Evolutionary conservation across 2,113 vertebrate genomes (phyloP), one percentile per base, ranked within the genome.

Genomic region (Hippoglossus stenolepis): DNA sequence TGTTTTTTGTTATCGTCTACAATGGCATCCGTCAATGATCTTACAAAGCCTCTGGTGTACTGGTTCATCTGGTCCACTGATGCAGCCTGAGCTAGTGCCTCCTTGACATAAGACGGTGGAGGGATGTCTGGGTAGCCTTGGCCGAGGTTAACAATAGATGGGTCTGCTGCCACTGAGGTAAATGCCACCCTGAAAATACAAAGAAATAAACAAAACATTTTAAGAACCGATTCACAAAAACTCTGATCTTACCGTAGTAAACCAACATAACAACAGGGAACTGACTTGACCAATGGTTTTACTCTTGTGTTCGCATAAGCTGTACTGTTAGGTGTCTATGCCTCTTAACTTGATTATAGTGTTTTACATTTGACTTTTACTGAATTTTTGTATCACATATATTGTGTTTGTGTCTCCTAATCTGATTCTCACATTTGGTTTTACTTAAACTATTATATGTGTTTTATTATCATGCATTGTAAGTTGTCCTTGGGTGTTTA

Each of bases 21-120:
- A 10, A 20, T 54, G 9, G 51, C 14, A n/a, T n/a, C 8, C 21
- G 51, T n/a, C 2, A 54, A n/a, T 54, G 18, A 54, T 54, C 97
- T 95, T 94, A 99, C 98, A 93, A 97, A 99, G 79, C 97, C 95
- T 79, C 97, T 92, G 0, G 97, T 99, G 83, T 99, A 99, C 90
- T 99, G 98, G 89, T 98, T 99, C 89, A 98, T 70, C 65, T 45
- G 85, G 90, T 99, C 96, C 47, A 94, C 87, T 24, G 93, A 82
- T 15, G 94, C 92, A n/a, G 91, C 94, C 69, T 96, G 93, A 18
- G 94, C 94, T 2, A 99, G 91, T 0, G 93, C 95, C 76, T 98
- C 96, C 84, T 95, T 97, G 49, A 99, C 85, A 7, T 98, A 97
- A 5, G 80, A 80, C 62, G 98, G 98, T 80, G 97, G 97, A 4